Conservation (phyloP, 2,888 invertebrate genomes). For the Ophioninae sp. region DNA sequence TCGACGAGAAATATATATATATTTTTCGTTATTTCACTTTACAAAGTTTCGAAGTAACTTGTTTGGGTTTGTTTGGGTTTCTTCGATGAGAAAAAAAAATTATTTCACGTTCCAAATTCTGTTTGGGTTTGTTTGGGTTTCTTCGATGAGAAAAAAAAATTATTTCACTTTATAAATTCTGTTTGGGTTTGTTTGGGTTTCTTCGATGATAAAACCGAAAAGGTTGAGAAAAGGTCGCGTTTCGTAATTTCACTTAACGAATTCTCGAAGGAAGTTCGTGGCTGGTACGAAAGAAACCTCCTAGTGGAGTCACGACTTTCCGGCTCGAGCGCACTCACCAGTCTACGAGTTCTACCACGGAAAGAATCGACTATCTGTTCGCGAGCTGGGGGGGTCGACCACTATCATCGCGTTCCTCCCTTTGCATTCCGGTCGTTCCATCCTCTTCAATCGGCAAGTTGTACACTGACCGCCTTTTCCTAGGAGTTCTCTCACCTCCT, state of each 20-base stretch:
- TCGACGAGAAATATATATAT: too few species aligned
- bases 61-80: too few species aligned
- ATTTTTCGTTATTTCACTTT: too few species aligned
- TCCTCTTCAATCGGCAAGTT: slow-evolving; percentile 74
- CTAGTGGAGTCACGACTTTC: slow-evolving; percentile 50
- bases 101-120: too few species aligned
- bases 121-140: too few species aligned
- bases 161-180: too few species aligned
- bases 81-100: too few species aligned
- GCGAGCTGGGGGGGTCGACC: slow-evolving; percentile 68
- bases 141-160: too few species aligned
- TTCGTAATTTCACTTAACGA: not conserved
- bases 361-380: slow-evolving; percentile 61
- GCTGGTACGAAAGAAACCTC: slow-evolving; percentile 20
- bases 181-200: too few species aligned
- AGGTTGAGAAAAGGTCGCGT: too few species aligned
- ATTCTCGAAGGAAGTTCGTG: slow-evolving; percentile 1
- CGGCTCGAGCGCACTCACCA: slow-evolving; percentile 54
- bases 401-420: slow-evolving; percentile 75
- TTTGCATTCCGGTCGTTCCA: slow-evolving; percentile 73
- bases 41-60: too few species aligned
- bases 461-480: slow-evolving; percentile 61
- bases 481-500: slow-evolving; percentile 34
- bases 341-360: slow-evolving; percentile 48
- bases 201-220: too few species aligned